Evolutionary conservation across 2,888 invertebrate species (phyloP).

Genomic region (Lasioglossum vierecki): DNA sequence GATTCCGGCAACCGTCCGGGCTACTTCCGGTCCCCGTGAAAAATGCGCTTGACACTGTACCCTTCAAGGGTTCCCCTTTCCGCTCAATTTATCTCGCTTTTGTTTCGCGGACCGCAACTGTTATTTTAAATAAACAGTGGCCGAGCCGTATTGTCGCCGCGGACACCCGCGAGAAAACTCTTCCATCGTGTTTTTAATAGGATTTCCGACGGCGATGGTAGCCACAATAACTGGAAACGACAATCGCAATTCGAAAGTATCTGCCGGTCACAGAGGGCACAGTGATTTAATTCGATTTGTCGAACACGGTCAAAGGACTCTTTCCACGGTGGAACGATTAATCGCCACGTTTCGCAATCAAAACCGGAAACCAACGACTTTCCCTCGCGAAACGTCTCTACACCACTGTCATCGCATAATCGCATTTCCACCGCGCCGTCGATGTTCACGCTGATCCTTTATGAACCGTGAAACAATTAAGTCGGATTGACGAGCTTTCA

Average conservation of each 20-base stretch:
- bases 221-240: background rate
- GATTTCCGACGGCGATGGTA: background rate
- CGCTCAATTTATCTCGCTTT: background rate
- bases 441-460: background rate
- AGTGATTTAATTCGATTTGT: conserved; percentile 1
- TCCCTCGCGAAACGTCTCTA: background rate
- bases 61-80: background rate
- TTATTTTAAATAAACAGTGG: background rate
- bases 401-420: background rate
- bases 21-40: conserved; percentile 8
- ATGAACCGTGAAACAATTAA: background rate
- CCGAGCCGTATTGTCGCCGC: background rate
- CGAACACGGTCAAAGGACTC: background rate
- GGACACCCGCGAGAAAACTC: background rate
- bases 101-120: background rate
- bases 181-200: background rate
- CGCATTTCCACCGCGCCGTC: background rate
- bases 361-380: background rate
- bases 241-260: background rate
- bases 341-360: background rate
- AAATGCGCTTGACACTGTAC: background rate
- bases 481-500: background rate
- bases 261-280: background rate
- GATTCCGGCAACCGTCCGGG: conserved; percentile 29
- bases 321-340: background rate